Percentiles rank a stretch among this genome's conserved stretches.
Evolutionary conservation across 2,113 vertebrate species (phyloP).

Genomic region (Ardeotis arabs): DNA sequence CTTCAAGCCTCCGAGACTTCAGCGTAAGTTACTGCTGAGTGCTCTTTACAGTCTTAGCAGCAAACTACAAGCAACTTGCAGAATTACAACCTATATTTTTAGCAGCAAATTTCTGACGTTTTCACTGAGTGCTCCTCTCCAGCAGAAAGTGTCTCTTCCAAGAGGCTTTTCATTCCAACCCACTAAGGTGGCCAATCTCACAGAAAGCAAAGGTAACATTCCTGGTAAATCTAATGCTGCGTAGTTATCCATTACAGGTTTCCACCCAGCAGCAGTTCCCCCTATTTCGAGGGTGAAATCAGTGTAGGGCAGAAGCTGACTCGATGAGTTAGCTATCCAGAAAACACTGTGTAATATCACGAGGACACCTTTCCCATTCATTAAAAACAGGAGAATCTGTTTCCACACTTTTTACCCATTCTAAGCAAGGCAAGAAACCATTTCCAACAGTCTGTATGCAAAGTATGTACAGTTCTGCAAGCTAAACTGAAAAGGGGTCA

Average conservation of each 20-base stretch:
- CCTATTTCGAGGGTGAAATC: not conserved
- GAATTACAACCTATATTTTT: not conserved
- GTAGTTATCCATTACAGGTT: accelerated
- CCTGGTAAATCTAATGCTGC: not conserved
- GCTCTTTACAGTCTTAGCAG: not conserved
- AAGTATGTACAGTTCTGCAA: not conserved
- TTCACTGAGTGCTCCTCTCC: not conserved
- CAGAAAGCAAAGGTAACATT: not conserved
- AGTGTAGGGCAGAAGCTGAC: not conserved
- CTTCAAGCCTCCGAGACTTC: not conserved
- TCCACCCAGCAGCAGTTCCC: not conserved
- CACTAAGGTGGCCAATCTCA: accelerated
- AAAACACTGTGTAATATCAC: not conserved
- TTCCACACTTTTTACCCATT: not conserved
- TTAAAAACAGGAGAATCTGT: not conserved
- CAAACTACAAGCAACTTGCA: not conserved
- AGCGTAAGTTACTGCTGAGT: not conserved
- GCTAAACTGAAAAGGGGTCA: not conserved
- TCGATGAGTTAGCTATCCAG: not conserved
- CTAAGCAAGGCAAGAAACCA: not conserved
- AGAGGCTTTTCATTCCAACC: not conserved
- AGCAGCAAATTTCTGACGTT: not conserved
- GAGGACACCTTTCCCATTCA: not conserved
- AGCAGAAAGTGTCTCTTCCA: not conserved
- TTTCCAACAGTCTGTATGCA: not conserved